These are phyloP conservation scores for Catocala fraxini DNA, from an alignment of 2,888 invertebrate genomes.

Conservation along the genomic window DNA sequence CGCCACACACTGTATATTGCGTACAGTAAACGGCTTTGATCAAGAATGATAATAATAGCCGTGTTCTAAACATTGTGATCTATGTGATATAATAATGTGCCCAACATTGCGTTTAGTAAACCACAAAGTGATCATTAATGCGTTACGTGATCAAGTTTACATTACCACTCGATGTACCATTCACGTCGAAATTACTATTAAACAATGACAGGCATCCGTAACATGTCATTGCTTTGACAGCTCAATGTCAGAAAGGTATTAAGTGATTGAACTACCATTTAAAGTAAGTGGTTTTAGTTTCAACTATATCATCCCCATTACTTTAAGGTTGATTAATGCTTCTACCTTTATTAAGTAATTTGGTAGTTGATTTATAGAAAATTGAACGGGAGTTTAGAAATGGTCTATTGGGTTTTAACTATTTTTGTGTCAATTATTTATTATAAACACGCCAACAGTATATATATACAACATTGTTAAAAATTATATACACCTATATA, in stretches of 20 bases:
- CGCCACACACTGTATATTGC: no score
- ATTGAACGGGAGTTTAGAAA: background rate
- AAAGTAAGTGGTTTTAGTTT: background rate
- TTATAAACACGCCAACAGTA: no score
- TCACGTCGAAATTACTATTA: constrained; percentile 8
- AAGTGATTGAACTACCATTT: background rate
- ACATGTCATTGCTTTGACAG: constrained; percentile 1
- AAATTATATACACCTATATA: no score
- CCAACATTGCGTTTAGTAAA: background rate
- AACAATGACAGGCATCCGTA: constrained; percentile 14
- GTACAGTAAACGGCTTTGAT: no score
- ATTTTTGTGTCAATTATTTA: no score
- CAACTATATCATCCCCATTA: background rate
- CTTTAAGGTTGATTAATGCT: background rate
- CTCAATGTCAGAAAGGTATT: background rate
- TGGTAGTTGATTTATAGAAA: background rate
- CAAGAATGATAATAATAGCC: no score
- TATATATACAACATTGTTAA: no score
- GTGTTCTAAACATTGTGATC: background rate
- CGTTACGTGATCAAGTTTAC: constrained; percentile 1
- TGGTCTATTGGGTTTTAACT: no score
- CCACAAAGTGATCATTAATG: background rate
- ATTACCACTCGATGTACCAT: constrained; percentile 1
- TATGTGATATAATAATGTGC: background rate
- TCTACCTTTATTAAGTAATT: background rate